These are phyloP conservation scores for Myotis vivesi DNA, from an alignment of 2,797 vertebrate genomes.

Conservation along the genomic window DNA sequence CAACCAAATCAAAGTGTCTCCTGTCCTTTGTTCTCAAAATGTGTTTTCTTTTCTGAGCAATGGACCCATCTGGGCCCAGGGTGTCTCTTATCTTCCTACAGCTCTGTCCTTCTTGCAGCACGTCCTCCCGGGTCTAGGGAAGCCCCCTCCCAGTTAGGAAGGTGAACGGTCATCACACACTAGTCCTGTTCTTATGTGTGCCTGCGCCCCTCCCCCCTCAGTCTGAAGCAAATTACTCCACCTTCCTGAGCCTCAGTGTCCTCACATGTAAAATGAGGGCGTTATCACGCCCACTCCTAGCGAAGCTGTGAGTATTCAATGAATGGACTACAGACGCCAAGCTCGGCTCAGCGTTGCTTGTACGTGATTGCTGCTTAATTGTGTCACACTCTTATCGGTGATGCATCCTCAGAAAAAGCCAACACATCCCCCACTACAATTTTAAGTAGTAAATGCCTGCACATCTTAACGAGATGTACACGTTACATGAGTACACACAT, in stretches of 20 bases:
- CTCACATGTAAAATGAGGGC: not conserved
- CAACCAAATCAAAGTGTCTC: too few relatives aligned
- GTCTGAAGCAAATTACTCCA: not conserved
- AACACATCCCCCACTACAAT: not conserved
- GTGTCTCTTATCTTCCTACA: too few relatives aligned
- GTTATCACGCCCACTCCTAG: rapidly evolving
- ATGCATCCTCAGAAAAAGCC: not conserved
- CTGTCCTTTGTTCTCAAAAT: too few relatives aligned
- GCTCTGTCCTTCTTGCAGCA: too few relatives aligned
- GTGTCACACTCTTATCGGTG: too few relatives aligned
- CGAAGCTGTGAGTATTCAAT: rapidly evolving
- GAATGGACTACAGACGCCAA: rapidly evolving
- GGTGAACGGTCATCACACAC: too few relatives aligned
- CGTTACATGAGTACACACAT: rapidly evolving
- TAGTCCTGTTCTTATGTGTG: too few relatives aligned
- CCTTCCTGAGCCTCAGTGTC: not conserved
- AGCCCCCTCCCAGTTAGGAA: too few relatives aligned
- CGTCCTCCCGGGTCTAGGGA: too few relatives aligned
- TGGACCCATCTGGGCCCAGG: too few relatives aligned
- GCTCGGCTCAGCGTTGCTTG: rapidly evolving
- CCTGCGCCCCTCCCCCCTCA: too few relatives aligned
- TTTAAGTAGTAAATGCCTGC: not conserved
- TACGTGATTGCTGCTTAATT: rapidly evolving
- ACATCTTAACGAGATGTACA: rapidly evolving
- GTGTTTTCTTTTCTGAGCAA: too few relatives aligned